Conservation (phyloP, 2,888 invertebrate genomes). For the Stenodera caucasica region DNA sequence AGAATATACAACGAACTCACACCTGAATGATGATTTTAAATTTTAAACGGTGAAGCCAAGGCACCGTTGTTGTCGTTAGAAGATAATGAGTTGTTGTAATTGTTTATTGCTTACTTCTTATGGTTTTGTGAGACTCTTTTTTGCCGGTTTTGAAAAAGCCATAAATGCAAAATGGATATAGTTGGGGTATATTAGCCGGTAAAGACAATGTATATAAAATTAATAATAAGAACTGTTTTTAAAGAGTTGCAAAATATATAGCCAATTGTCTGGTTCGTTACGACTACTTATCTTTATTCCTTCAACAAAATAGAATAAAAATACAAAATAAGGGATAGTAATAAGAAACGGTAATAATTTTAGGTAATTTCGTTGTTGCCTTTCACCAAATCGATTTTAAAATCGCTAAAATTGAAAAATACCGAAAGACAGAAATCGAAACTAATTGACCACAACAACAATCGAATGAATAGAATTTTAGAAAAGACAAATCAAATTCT, state of each 20-base stretch:
- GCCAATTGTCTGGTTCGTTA: constrained; percentile 2
- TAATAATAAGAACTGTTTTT: constrained; percentile 4
- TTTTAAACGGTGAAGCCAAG: background rate
- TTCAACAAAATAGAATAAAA: background rate
- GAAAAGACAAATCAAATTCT: background rate
- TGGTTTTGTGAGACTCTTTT: background rate
- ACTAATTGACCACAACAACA: too few species aligned
- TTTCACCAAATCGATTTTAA: background rate
- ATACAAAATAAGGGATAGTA: too few species aligned
- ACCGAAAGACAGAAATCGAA: too few species aligned
- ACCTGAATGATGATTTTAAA: background rate
- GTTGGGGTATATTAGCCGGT: background rate
- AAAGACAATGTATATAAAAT: constrained; percentile 5
- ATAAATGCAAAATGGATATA: background rate
- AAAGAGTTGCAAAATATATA: constrained; percentile 5
- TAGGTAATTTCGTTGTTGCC: background rate
- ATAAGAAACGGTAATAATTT: background rate
- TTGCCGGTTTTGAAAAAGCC: background rate
- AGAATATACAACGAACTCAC: background rate
- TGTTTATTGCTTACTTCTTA: background rate
- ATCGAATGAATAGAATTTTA: too few species aligned
- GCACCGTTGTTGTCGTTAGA: constrained; percentile 19
- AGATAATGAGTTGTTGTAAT: constrained; percentile 12
- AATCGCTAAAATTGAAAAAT: background rate
- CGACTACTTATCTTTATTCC: background rate